Evolutionary conservation across 2,888 invertebrate species (phyloP).

Genomic region (Hymenopus coronatus): DNA sequence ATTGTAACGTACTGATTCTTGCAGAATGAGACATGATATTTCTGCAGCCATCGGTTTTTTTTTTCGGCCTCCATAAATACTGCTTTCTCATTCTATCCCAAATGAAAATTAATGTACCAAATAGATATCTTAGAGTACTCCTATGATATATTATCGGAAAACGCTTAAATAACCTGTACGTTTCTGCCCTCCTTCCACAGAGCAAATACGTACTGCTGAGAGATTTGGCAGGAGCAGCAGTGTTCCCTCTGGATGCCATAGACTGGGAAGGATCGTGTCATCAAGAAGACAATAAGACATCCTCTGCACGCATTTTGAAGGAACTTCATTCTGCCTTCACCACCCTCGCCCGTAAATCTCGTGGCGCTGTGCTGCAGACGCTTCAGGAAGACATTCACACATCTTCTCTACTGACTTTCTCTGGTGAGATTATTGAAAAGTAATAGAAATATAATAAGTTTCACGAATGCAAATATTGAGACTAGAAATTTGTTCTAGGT

Average conservation of each 20-base stretch:
- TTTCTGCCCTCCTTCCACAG: conserved; percentile 38
- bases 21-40: too few species aligned
- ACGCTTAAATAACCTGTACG: too few species aligned
- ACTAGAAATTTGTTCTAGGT: conserved; percentile 44
- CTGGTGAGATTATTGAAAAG: conserved; percentile 9
- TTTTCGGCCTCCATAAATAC: too few species aligned
- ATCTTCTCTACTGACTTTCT: conserved; percentile 25
- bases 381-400: conserved; percentile 58
- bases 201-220: conserved; percentile 71
- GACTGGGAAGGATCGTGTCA: conserved; percentile 45
- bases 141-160: too few species aligned
- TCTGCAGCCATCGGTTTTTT: too few species aligned
- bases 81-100: too few species aligned
- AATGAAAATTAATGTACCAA: too few species aligned
- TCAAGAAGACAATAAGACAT: background rate
- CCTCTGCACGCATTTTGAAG: conserved; percentile 34
- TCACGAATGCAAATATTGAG: background rate
- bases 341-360: conserved; percentile 61
- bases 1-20: too few species aligned
- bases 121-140: too few species aligned
- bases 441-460: background rate
- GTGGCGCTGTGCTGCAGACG: conserved; percentile 62
- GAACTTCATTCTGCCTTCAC: conserved; percentile 43
- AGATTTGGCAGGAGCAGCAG: conserved; percentile 66
- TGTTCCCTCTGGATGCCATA: conserved; percentile 60